Evolutionary conservation across 2,888 invertebrate species (phyloP).

Genomic region (Vesta saturnalis): DNA sequence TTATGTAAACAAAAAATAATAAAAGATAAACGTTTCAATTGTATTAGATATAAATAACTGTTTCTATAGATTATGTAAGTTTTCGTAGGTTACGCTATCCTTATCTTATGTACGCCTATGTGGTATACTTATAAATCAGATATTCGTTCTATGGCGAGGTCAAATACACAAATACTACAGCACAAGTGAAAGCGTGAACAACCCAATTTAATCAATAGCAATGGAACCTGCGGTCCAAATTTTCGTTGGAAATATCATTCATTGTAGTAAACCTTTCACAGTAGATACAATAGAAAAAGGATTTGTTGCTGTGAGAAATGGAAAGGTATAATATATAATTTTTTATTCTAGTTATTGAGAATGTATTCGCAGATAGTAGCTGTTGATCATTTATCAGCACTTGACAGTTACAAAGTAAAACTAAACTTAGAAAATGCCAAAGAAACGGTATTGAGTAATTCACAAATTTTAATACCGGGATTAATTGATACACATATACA

Average conservation of each 20-base stretch:
- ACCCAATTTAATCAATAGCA: no score
- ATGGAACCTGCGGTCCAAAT: slow-evolving; percentile 33
- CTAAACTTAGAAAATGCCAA: neutral
- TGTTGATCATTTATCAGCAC: slow-evolving; percentile 46
- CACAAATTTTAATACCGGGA: slow-evolving; percentile 86
- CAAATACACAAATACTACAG: neutral
- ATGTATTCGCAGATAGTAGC: slow-evolving; percentile 35
- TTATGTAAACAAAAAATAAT: no score
- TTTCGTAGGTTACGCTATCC: no score
- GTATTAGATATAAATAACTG: no score
- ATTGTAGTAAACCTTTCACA: slow-evolving; percentile 50
- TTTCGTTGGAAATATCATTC: slow-evolving; percentile 60
- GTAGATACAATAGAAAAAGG: slow-evolving; percentile 38
- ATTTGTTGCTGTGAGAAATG: slow-evolving; percentile 37
- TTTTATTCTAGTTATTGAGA: slow-evolving; percentile 9
- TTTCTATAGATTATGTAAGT: no score
- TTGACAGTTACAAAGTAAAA: slow-evolving; percentile 49
- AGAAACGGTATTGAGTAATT: slow-evolving; percentile 52
- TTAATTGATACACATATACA: slow-evolving; percentile 91
- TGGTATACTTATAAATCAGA: no score
- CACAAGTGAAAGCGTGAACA: neutral
- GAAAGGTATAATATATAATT: slow-evolving; percentile 24
- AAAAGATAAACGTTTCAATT: no score
- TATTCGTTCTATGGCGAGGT: no score
- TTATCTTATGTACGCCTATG: no score